A percentile compares a stretch with the other conserved stretches of the same genome.
Conservation (phyloP, 2,113 vertebrate genomes). For the Candoia aspera region DNA sequence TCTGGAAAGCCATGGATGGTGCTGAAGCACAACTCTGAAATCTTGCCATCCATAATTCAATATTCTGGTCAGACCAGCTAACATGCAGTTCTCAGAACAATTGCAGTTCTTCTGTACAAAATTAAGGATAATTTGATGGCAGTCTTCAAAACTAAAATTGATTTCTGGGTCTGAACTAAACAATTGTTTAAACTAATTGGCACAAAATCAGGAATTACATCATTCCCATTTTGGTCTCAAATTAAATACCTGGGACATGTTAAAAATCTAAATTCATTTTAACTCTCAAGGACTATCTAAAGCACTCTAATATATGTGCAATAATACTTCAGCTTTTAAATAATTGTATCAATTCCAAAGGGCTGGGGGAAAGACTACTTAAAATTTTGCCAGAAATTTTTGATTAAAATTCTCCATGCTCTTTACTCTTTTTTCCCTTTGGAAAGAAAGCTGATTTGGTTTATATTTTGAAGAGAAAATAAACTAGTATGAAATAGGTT, state of each 20-base stretch:
- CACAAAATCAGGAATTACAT: not conserved
- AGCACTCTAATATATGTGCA: not conserved
- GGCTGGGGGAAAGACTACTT: not conserved
- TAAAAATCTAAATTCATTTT: slow-evolving; percentile 10
- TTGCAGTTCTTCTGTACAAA: not conserved
- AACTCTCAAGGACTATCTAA: not conserved
- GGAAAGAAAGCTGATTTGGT: not conserved
- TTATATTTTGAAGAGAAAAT: not conserved
- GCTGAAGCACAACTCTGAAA: not conserved
- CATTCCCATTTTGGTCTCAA: not conserved
- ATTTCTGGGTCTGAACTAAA: not conserved
- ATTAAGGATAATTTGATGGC: not conserved
- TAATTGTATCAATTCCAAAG: not conserved
- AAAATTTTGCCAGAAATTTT: not conserved
- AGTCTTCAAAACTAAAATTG: not conserved
- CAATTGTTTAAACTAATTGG: not conserved
- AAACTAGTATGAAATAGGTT: not conserved
- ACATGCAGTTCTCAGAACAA: not conserved
- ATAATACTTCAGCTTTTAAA: not conserved
- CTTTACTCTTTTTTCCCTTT: not conserved
- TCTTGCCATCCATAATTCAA: not conserved
- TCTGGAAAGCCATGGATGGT: not conserved
- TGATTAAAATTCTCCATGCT: not conserved
- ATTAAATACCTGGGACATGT: not conserved
- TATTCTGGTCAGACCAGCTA: not conserved